Percentiles rank a stretch among this genome's conserved stretches.
Evolutionary conservation across 2,888 invertebrate species (phyloP).

Genomic region (Achlya flavicornis): DNA sequence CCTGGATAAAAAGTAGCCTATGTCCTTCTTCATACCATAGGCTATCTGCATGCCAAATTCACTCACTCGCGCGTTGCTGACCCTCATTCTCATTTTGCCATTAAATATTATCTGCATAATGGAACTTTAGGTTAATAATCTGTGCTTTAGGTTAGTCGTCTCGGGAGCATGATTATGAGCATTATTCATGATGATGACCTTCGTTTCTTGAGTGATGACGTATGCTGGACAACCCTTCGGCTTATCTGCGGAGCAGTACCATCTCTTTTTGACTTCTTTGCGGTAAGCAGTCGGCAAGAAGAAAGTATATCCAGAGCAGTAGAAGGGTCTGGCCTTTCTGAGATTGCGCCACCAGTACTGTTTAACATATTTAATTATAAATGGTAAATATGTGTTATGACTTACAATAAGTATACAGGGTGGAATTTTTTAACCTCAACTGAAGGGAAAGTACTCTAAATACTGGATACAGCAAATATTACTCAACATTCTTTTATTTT

Average conservation of each 20-base stretch:
- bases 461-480: too few species aligned
- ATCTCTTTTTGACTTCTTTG: slow-evolving; percentile 20
- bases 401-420: too few species aligned
- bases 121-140: neutral
- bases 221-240: slow-evolving; percentile 37
- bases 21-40: too few species aligned
- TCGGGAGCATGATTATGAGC: slow-evolving; percentile 23
- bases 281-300: slow-evolving; percentile 28
- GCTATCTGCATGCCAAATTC: too few species aligned
- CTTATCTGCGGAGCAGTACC: slow-evolving; percentile 41
- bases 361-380: slow-evolving; percentile 8
- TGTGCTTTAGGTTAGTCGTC: neutral
- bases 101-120: neutral
- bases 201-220: slow-evolving; percentile 22
- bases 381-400: too few species aligned
- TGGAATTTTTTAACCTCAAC: too few species aligned
- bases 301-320: slow-evolving; percentile 31
- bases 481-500: too few species aligned
- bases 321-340: slow-evolving; percentile 33
- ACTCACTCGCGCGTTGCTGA: too few species aligned
- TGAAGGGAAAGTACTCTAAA: too few species aligned
- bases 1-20: too few species aligned
- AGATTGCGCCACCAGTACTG: slow-evolving; percentile 24
- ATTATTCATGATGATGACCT: slow-evolving; percentile 20
- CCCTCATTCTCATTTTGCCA: neutral